Conservation (phyloP, 2,113 vertebrate species). For the Rousettus leschenaultii region DNA sequence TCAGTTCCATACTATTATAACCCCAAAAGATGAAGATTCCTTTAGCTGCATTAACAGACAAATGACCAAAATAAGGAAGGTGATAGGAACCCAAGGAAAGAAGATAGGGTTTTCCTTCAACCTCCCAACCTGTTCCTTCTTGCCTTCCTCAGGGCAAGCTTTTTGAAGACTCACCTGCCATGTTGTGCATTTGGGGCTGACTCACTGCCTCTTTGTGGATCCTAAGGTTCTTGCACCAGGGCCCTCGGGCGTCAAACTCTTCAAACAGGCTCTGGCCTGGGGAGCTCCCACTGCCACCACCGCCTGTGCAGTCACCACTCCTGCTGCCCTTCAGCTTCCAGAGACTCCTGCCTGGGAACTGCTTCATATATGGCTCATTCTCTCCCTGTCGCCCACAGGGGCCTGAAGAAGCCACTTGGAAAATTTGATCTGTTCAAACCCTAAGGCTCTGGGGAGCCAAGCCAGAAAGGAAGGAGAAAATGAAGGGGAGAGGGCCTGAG, state of each 20-base stretch:
- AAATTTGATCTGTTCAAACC: conserved; percentile 51
- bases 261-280: neutral
- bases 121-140: neutral
- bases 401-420: conserved; percentile 50
- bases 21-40: neutral
- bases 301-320: neutral
- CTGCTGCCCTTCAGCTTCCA: neutral
- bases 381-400: neutral
- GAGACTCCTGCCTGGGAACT: neutral
- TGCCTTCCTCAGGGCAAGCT: neutral
- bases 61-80: neutral
- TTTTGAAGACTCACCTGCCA: neutral
- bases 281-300: neutral
- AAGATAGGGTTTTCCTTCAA: neutral
- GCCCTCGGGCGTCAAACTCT: neutral
- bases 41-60: neutral
- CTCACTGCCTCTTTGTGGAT: neutral
- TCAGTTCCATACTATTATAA: neutral
- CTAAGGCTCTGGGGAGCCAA: neutral
- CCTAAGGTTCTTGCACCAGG: neutral
- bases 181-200: neutral
- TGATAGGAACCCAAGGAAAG: neutral
- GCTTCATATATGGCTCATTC: neutral
- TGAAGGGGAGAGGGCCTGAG: neutral
- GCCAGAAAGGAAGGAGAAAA: neutral